Conservation (phyloP, 2,888 invertebrate species). For the Drosophila pegasa region DNA sequence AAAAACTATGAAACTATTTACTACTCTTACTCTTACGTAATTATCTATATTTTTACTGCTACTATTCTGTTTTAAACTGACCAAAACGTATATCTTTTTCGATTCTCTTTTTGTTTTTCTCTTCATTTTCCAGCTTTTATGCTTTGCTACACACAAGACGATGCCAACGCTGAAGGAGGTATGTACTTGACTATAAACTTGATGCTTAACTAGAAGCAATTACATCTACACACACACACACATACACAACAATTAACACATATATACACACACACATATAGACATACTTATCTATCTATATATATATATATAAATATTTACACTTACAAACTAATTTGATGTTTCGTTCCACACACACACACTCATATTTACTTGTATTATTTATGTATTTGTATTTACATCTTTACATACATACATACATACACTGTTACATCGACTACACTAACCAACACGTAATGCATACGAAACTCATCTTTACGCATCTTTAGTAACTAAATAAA, state of each 20-base stretch:
- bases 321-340: constrained; percentile 23
- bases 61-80: constrained; percentile 91
- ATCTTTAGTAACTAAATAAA: constrained; percentile 11
- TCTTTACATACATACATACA: constrained; percentile 8
- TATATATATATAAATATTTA: constrained; percentile 17
- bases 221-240: constrained; percentile 16
- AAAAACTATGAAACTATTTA: constrained; percentile 18
- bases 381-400: constrained; percentile 28
- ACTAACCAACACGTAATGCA: constrained; percentile 23
- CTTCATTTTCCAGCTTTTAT: constrained; percentile 92
- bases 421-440: constrained; percentile 7
- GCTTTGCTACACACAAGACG: constrained; percentile 97
- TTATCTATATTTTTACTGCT: constrained; percentile 43
- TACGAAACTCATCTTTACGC: constrained; percentile 13
- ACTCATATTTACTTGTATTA: constrained; percentile 3
- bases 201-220: constrained; percentile 36
- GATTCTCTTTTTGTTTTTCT: constrained; percentile 72
- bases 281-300: constrained; percentile 3
- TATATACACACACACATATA: constrained; percentile 21
- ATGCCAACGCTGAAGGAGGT: constrained; percentile 96
- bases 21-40: constrained; percentile 35
- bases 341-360: constrained; percentile 17
- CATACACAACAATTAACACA: constrained; percentile 19
- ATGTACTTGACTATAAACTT: constrained; percentile 85
- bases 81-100: constrained; percentile 83